A percentile compares a stretch with the other conserved stretches of the same genome.
These are phyloP conservation scores for Brachionus asplanchnoidis DNA, from an alignment of 1,140 invertebrate genomes.

Conservation along the genomic window DNA sequence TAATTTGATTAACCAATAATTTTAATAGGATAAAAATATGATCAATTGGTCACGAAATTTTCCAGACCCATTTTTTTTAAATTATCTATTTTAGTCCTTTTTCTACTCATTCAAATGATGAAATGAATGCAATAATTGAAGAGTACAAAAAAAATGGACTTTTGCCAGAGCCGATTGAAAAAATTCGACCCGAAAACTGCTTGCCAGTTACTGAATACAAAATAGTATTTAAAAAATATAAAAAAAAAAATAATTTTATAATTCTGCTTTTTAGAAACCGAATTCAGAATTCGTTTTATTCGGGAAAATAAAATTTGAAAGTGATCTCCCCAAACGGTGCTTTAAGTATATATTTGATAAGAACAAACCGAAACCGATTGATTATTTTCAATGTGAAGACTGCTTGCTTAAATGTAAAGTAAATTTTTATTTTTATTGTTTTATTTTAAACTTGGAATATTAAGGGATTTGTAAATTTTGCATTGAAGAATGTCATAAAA, in stretches of 20 bases:
- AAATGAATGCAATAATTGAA: neutral
- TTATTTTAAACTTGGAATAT: neutral
- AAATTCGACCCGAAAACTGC: neutral
- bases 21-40: too few species aligned
- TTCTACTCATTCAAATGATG: neutral
- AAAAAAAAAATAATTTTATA: neutral
- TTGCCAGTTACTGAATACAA: neutral
- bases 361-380: neutral
- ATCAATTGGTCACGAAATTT: too few species aligned
- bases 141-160: neutral
- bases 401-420: slow-evolving; percentile 9
- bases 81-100: neutral
- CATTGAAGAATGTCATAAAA: neutral
- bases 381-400: slow-evolving; percentile 21
- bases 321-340: neutral
- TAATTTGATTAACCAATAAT: too few species aligned
- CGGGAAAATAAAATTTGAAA: slow-evolving; percentile 19
- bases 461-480: slow-evolving; percentile 17
- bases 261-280: neutral
- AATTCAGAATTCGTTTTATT: neutral
- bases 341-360: slow-evolving; percentile 22
- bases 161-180: neutral
- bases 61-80: neutral
- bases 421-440: neutral
- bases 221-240: neutral